Conservation (phyloP, 53 echinoderm and acorn worm species). For the Echinometra lucunter region DNA sequence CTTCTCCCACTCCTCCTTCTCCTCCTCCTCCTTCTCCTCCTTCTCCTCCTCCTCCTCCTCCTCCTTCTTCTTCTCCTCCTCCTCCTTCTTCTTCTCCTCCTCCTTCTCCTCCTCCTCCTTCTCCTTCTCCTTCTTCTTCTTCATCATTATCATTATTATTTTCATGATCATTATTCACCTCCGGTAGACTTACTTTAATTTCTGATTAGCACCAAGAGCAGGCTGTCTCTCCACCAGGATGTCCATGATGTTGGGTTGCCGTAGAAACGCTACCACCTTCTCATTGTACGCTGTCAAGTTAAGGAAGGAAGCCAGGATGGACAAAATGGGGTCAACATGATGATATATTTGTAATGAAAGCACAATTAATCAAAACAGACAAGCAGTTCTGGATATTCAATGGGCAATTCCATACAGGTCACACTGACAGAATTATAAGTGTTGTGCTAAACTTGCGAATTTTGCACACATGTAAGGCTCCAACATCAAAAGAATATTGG, state of each 20-base stretch:
- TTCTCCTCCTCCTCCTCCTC: too few species aligned
- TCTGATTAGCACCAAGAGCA: slow-evolving; percentile 79
- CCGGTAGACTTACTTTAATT: slow-evolving; percentile 77
- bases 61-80: too few species aligned
- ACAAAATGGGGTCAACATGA: background rate
- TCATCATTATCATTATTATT: too few species aligned
- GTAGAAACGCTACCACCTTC: slow-evolving; percentile 91
- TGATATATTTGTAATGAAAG: background rate
- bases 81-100: too few species aligned
- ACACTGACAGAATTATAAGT: too few species aligned
- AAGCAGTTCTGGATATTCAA: background rate
- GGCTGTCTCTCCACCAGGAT: slow-evolving; percentile 88
- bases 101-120: too few species aligned
- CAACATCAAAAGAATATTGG: background rate
- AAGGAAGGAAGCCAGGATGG: background rate
- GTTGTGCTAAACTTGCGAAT: too few species aligned
- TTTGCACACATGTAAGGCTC: background rate
- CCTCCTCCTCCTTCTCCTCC: too few species aligned
- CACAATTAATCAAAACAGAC: background rate
- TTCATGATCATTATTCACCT: too few species aligned
- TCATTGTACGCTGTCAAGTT: slow-evolving; percentile 87
- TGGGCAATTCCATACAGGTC: background rate
- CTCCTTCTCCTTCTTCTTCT: too few species aligned
- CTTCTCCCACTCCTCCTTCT: too few species aligned
- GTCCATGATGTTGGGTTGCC: slow-evolving; percentile 94